Evolutionary conservation across 2,888 invertebrate species (phyloP), one percentile per base, ranked within the genome.

Genomic region (Stratiomys singularior): DNA sequence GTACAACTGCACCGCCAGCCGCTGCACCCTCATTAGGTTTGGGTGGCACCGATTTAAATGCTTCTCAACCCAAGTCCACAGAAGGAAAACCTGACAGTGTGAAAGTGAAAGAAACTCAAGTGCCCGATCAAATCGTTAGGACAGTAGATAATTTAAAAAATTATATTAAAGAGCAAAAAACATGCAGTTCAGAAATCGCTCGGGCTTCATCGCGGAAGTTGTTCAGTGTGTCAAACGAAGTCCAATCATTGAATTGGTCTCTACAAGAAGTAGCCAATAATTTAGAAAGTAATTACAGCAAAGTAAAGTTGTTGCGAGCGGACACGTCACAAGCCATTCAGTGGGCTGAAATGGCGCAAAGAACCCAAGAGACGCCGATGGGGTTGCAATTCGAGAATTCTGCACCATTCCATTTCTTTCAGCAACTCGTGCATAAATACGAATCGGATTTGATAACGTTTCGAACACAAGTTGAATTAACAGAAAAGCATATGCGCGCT

Each of bases 81-180:
- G 87, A 87, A 77, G 84, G 84, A 1, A 86, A 86, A 79, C 85
- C 85, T 63, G 87, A 87, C 74, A 85, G 84, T 4, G 81, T 85
- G 0, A 86, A 85, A 81, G 85, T 86, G 0, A 87, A 87, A 81
- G 87, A 87, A 74, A 86, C 85, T 0, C 85, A 85, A 81, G 85
- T 96, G 78, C 96, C 96, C 0, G 93, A 93, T 82, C 94, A 94
- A 87, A 91, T 96, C 72, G 88, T 90, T 27, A 91, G 92, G 81
- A 92, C 93, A 0, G 93, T 96, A 28, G 94, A 96, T 78, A 88
- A 90, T 1, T 93, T 96, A 83, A 95, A 96, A 88, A 91, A 91
- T 78, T 93, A 94, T 85, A 93, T 96, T 0, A 96, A 96, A 87
- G 93, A 93, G 78, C 96, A 96, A 85, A 96, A 96, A 86, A 89